phyloP scores from a whole-genome alignment of 92 coral and sea anemone genomes.

The Actinostola sp. region DNA sequence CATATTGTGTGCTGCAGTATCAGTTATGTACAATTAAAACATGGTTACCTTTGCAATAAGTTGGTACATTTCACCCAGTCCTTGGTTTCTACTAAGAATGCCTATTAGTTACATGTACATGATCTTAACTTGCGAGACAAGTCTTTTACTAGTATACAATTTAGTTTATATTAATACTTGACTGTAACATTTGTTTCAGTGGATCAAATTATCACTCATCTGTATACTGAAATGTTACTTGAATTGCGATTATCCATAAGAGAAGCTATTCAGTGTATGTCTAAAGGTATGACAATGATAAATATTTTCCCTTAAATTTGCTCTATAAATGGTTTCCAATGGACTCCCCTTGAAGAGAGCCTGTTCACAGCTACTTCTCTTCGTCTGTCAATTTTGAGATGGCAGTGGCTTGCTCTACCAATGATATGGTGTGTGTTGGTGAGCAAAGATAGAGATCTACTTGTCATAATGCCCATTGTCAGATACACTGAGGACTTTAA shows the following conservation, averaged over 20 bases:
- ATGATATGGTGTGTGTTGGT: no score
- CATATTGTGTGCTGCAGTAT: neutral
- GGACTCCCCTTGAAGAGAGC: neutral
- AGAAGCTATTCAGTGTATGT: conserved; percentile 21
- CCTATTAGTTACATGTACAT: neutral
- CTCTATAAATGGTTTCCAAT: neutral
- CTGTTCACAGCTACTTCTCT: neutral
- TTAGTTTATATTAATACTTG: neutral
- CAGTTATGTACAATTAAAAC: no score
- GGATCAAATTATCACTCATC: conserved; percentile 27
- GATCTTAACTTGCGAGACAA: neutral
- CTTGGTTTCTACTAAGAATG: no score
- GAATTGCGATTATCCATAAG: conserved; percentile 24
- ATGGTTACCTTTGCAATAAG: no score
- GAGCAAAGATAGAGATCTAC: no score
- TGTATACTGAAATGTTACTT: conserved; percentile 30
- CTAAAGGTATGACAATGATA: conserved; percentile 14
- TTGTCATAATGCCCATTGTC: no score
- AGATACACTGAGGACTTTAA: no score
- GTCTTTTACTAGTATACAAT: neutral
- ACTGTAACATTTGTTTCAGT: conserved; percentile 24
- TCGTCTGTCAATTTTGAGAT: no score
- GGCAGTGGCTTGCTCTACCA: no score
- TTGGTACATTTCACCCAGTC: no score
- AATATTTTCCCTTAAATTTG: no score